phyloP scores from a whole-genome alignment of 2,888 invertebrate genomes.

The Choristoneura rosaceana region DNA sequence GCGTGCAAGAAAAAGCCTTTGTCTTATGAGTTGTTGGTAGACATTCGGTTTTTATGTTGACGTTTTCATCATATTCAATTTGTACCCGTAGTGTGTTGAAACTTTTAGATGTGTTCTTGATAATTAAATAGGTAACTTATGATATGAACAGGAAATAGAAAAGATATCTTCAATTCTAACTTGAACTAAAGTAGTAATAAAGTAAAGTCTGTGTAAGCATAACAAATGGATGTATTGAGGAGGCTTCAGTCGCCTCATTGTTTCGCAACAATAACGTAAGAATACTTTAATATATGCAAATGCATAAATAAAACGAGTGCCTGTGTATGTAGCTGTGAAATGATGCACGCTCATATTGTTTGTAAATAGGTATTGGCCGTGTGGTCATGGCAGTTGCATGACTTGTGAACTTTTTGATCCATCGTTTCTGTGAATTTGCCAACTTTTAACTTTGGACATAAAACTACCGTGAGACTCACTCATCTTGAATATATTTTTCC shows the following conservation, averaged over 20 bases:
- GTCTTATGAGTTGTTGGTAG: too few relatives aligned
- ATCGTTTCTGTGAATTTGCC: constrained; percentile 4
- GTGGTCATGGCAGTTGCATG: constrained; percentile 20
- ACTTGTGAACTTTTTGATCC: constrained; percentile 21
- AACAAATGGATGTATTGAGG: constrained; percentile 13
- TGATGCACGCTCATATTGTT: constrained; percentile 38
- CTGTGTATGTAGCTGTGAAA: constrained; percentile 18
- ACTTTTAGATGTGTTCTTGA: too few relatives aligned
- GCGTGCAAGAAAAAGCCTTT: too few relatives aligned
- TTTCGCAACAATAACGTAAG: constrained; percentile 35
- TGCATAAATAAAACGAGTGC: constrained; percentile 29
- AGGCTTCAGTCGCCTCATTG: constrained; percentile 28
- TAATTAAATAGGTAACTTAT: not conserved
- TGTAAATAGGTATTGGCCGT: constrained; percentile 22
- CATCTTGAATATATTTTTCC: too few relatives aligned
- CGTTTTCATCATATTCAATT: too few relatives aligned
- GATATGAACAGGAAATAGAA: not conserved
- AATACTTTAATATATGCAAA: constrained; percentile 40
- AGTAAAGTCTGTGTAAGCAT: constrained; percentile 6
- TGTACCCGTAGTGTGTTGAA: too few relatives aligned
- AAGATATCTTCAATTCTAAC: not conserved
- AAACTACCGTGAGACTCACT: too few relatives aligned
- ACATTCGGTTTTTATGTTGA: too few relatives aligned
- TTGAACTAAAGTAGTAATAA: not conserved
- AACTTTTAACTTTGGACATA: too few relatives aligned